Base-by-base conservation (phyloP, 2,113 vertebrate genomes). In the Oenanthe melanoleuca region DNA sequence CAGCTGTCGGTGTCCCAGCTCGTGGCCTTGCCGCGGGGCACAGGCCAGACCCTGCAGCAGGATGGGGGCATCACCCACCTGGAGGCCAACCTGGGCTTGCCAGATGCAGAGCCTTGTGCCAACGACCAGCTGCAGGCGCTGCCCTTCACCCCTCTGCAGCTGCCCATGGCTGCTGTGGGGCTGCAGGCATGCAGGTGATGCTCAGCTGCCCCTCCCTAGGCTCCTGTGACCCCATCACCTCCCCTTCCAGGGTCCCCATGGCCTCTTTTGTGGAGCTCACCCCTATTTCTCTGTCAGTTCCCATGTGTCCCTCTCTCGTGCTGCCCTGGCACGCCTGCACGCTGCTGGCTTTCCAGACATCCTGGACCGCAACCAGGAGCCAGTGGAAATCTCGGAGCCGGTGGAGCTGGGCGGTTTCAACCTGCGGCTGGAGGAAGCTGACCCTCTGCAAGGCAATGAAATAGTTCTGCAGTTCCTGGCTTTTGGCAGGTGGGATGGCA, bases 1-100 rank as follows among this genome's bases (percentile, higher is more conserved):
- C 98, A 99, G 99, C 96, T 99, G 67, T 99, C 99, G 0, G 97
- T 99, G 31, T 99, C 99, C 84, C 99, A 99, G 98, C 98, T 99
- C 60, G 4, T 69, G 9, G 97, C 97, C 53, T 96, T 98, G 8
- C 97, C 98, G 9, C 94, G 21, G 95, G 96, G 85, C 93, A 92
- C 93, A 21, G 95, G 80, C 8, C 97, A 50, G 93, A 92, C 92
- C 38, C 74, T 90, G 10, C 1, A 18, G 44, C 65, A 26, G 29
- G 55, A 80, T 0, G 79, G n/a, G 3, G 63, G 40, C 31, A 98
- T 99, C 28, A 97, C 98, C 13, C 98, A 99, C 95, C 96, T 99
- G 96, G 99, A 99, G 86, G 97, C 97, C 0, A 93, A 94, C 70
- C 96, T 98, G 2, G 24, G 66, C 12, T 64, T 82, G 0, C 50